Conservation (phyloP, 2,888 invertebrate species). For the Thecocarcelia acutangulata region DNA sequence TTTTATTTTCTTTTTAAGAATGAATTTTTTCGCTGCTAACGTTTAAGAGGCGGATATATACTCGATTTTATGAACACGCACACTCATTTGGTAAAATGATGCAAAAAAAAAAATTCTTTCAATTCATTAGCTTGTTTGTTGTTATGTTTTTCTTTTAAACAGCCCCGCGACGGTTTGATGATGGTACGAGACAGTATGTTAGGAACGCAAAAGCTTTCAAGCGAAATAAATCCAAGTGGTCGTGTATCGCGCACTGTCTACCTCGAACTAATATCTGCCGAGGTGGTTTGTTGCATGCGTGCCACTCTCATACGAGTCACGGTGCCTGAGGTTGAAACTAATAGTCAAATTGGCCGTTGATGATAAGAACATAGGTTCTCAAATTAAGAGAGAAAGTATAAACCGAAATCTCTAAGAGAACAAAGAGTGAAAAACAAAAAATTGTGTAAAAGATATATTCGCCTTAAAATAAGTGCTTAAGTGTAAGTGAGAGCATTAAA, state of each 20-base stretch:
- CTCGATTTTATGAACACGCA: constrained; percentile 23
- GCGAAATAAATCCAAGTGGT: constrained; percentile 66
- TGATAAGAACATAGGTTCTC: constrained; percentile 21
- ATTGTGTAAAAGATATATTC: constrained; percentile 48
- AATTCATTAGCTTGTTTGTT: constrained; percentile 26
- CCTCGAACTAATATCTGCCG: constrained; percentile 64
- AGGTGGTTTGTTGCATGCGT: constrained; percentile 66
- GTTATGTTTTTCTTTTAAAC: constrained; percentile 24
- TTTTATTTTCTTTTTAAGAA: not conserved
- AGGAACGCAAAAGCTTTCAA: constrained; percentile 52
- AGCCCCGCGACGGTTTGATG: constrained; percentile 48
- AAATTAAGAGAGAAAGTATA: too few species aligned
- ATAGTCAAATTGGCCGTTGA: constrained; percentile 28
- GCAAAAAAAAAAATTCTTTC: constrained; percentile 6
- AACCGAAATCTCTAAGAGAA: too few species aligned
- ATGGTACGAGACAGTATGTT: constrained; percentile 53
- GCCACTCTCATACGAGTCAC: constrained; percentile 63
- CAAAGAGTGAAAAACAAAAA: not conserved
- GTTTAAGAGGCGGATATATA: constrained; percentile 34
- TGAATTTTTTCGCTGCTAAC: constrained; percentile 27
- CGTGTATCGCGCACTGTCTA: constrained; percentile 64
- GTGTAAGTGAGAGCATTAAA: constrained; percentile 26
- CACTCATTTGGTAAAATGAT: constrained; percentile 30
- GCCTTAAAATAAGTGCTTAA: constrained; percentile 21
- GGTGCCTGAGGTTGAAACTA: constrained; percentile 43